Evolutionary conservation across 2,113 vertebrate species (phyloP).

Genomic region (Stigmatopora nigra): DNA sequence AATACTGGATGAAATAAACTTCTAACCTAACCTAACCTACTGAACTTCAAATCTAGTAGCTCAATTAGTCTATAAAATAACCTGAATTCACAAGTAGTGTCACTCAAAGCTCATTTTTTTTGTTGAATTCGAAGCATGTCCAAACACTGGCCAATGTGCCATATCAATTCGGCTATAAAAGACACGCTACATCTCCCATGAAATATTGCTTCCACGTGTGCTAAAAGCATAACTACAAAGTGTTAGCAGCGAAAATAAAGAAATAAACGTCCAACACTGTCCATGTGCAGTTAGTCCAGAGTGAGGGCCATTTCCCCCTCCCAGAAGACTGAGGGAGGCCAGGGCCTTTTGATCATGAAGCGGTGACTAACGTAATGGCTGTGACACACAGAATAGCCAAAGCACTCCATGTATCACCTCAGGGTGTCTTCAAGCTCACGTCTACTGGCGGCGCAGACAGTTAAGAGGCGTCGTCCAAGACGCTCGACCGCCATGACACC

Average conservation of each 20-base stretch:
- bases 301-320: slow-evolving; percentile 15
- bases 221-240: slow-evolving; percentile 2
- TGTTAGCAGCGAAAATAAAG: slow-evolving; percentile 2
- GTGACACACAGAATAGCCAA: slow-evolving; percentile 38
- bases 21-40: too few species aligned
- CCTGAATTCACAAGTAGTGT: neutral
- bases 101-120: neutral
- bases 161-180: neutral
- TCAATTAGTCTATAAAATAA: neutral
- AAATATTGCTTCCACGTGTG: neutral
- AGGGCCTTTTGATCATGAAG: slow-evolving; percentile 37
- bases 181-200: neutral
- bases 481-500: slow-evolving; percentile 27
- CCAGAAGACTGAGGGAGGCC: slow-evolving; percentile 17
- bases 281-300: neutral
- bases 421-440: slow-evolving; percentile 42
- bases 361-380: slow-evolving; percentile 25
- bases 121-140: neutral
- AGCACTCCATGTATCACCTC: slow-evolving; percentile 43
- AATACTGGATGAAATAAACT: too few species aligned
- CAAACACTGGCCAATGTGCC: neutral
- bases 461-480: slow-evolving; percentile 35
- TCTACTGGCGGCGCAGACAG: slow-evolving; percentile 22
- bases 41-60: too few species aligned
- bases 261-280: slow-evolving; percentile 2